These are phyloP conservation scores for Cotesia vestalis DNA, from an alignment of 1,140 invertebrate genomes.

Conservation along the genomic window DNA sequence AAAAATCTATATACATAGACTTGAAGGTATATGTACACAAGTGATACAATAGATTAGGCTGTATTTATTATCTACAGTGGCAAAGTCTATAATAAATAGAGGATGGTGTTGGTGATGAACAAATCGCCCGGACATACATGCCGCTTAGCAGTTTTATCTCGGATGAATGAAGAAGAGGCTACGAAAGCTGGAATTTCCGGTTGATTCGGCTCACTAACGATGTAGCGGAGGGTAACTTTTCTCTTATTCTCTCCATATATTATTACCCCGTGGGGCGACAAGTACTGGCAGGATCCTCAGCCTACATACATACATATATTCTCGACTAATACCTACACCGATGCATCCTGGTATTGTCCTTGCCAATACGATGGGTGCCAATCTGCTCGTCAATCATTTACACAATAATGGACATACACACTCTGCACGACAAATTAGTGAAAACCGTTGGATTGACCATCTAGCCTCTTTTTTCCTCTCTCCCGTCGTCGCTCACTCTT, in stretches of 20 bases:
- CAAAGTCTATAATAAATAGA: conserved; percentile 29
- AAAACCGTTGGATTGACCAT: conserved; percentile 52
- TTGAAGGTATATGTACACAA: conserved; percentile 20
- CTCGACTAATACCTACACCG: conserved; percentile 12
- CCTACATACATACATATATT: conserved; percentile 8
- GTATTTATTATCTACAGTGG: neutral
- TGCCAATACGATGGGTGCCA: conserved; percentile 44
- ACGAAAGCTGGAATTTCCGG: conserved; percentile 67
- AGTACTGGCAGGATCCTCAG: conserved; percentile 2
- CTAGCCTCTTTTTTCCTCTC: neutral
- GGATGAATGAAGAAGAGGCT: conserved; percentile 57
- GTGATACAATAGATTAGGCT: no score
- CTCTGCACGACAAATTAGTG: conserved; percentile 58
- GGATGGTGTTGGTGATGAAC: conserved; percentile 25
- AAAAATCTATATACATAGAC: neutral
- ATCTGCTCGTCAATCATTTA: conserved; percentile 54
- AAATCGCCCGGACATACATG: conserved; percentile 40
- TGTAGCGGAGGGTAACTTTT: conserved; percentile 54
- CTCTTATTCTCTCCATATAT: conserved; percentile 22
- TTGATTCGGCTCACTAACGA: conserved; percentile 67
- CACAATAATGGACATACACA: conserved; percentile 63
- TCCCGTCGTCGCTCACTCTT: neutral
- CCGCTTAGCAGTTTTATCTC: conserved; percentile 41
- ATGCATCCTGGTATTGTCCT: conserved; percentile 49
- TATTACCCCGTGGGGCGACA: conserved; percentile 19